phyloP scores from a whole-genome alignment of 2,113 vertebrate genomes.

The Meles meles region DNA sequence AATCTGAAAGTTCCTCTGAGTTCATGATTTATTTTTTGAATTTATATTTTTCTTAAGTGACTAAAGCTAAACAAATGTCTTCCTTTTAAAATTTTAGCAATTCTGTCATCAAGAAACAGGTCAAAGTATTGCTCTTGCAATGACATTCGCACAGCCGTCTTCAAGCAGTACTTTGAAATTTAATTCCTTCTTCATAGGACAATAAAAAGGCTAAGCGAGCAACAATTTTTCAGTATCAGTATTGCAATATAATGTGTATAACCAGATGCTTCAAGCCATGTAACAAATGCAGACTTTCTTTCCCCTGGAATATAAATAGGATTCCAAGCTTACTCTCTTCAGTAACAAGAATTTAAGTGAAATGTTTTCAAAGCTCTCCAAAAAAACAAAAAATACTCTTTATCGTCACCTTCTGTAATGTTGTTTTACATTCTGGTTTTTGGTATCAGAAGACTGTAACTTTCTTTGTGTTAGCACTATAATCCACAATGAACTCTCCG shows the following conservation, averaged over 20 bases:
- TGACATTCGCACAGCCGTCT: neutral
- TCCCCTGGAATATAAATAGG: neutral
- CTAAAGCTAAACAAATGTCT: neutral
- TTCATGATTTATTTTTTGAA: conserved; percentile 24
- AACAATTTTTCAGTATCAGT: neutral
- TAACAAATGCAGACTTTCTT: conserved; percentile 21
- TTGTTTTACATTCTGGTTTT: neutral
- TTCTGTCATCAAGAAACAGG: conserved; percentile 26
- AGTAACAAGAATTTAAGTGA: neutral
- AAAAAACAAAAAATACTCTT: neutral
- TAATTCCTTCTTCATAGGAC: neutral
- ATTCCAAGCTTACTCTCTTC: neutral
- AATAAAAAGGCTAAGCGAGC: conserved; percentile 19
- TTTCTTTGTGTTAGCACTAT: neutral
- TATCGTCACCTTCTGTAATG: neutral
- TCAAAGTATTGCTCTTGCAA: neutral
- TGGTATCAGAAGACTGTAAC: neutral
- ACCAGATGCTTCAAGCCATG: neutral
- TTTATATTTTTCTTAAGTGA: conserved; percentile 28
- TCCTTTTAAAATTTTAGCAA: conserved; percentile 26
- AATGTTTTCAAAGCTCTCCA: conserved; percentile 6
- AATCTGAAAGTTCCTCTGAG: conserved; percentile 6
- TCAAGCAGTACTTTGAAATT: conserved; percentile 1
- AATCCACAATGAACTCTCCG: neutral
- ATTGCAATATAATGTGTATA: neutral